These are phyloP conservation scores for Thamnaconus septentrionalis DNA, from an alignment of 2,113 vertebrate genomes.

Conservation along the genomic window DNA sequence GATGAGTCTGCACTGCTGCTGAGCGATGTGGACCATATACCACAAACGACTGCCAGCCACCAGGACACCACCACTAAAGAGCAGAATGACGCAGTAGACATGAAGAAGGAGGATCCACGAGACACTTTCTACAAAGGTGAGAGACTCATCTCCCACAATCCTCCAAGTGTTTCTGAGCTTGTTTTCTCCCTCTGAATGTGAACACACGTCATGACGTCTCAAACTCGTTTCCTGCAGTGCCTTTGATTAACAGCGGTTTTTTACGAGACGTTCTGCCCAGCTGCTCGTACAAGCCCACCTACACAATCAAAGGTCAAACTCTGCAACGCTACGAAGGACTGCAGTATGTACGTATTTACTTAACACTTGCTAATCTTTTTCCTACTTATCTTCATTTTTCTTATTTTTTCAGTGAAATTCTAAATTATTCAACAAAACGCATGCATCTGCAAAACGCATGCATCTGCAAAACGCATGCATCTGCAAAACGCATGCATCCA, in stretches of 20 bases:
- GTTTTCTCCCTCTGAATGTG: constrained; percentile 3
- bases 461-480: not conserved
- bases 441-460: not conserved
- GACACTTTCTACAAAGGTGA: constrained; percentile 84
- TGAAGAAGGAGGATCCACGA: constrained; percentile 84
- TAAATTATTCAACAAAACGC: no score
- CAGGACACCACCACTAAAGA: not conserved
- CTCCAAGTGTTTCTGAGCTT: constrained; percentile 5
- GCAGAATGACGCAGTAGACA: constrained; percentile 69
- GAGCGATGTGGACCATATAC: constrained; percentile 85
- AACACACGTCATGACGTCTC: constrained; percentile 14
- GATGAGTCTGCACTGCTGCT: constrained; percentile 83
- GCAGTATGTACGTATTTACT: constrained; percentile 85
- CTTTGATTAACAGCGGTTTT: constrained; percentile 77
- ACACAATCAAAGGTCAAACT: constrained; percentile 81
- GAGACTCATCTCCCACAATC: constrained; percentile 2
- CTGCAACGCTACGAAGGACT: constrained; percentile 91
- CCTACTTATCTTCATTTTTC: not conserved
- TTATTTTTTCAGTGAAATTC: not conserved
- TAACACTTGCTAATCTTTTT: not conserved
- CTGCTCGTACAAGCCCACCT: constrained; percentile 89
- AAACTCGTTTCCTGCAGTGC: constrained; percentile 73
- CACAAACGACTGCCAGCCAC: constrained; percentile 83
- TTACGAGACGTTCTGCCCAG: constrained; percentile 81
- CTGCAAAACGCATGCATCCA: not conserved